A percentile compares a stretch with the other conserved stretches of the same genome.
These are phyloP conservation scores for Periophthalmus magnuspinnatus DNA, from an alignment of 2,797 vertebrate species.

Conservation along the genomic window DNA sequence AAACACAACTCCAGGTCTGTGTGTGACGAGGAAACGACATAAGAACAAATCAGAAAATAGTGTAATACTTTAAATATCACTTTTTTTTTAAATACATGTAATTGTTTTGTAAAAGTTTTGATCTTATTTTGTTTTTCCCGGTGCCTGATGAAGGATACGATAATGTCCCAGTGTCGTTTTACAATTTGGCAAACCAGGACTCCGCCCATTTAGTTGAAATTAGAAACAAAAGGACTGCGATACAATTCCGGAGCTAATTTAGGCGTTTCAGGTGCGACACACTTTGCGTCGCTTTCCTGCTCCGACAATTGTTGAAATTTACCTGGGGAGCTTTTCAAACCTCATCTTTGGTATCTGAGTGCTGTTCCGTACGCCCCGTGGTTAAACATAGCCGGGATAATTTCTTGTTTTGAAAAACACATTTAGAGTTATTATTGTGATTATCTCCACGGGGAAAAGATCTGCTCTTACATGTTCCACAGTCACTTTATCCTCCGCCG, in stretches of 20 bases:
- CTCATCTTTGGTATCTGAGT: slow-evolving; percentile 2
- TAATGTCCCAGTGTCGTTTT: neutral
- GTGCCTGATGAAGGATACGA: too few relatives aligned
- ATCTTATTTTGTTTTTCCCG: too few relatives aligned
- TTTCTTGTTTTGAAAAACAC: slow-evolving; percentile 4
- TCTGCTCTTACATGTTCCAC: neutral
- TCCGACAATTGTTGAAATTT: neutral
- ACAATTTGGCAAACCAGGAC: neutral
- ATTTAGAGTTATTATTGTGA: slow-evolving; percentile 9
- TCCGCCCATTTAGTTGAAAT: neutral
- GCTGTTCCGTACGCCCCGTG: neutral
- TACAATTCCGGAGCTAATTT: neutral
- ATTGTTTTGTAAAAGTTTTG: too few relatives aligned
- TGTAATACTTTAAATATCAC: too few relatives aligned
- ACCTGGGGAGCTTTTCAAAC: neutral
- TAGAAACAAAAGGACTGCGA: too few relatives aligned
- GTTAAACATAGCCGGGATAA: slow-evolving; percentile 6
- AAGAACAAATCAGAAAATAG: too few relatives aligned
- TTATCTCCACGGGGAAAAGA: neutral
- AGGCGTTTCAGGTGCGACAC: neutral
- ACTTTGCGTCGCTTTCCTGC: slow-evolving; percentile 2
- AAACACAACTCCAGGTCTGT: too few relatives aligned
- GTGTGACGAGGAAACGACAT: too few relatives aligned
- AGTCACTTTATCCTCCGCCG: neutral
- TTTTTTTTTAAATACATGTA: too few relatives aligned